These are phyloP conservation scores for Proisotoma minuta DNA, from an alignment of 2,888 invertebrate genomes.

Conservation along the genomic window DNA sequence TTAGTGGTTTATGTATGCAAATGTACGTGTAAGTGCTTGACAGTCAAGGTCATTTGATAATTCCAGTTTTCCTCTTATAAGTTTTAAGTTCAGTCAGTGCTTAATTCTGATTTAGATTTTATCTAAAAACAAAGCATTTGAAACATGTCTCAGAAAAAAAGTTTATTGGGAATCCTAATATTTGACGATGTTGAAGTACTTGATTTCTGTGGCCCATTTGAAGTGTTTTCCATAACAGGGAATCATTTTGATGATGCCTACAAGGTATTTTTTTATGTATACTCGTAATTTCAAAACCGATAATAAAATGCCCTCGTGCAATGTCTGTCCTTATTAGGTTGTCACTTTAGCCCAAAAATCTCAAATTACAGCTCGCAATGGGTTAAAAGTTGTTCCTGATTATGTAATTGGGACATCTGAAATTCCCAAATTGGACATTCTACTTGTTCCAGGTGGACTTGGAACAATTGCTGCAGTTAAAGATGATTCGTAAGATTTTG, in stretches of 20 bases:
- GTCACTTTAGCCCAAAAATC: slow-evolving; percentile 4
- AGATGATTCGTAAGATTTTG: slow-evolving; percentile 10
- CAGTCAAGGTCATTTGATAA: too few relatives aligned
- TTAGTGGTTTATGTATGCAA: too few relatives aligned
- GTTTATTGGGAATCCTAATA: slow-evolving; percentile 6
- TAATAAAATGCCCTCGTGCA: too few relatives aligned
- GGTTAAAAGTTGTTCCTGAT: slow-evolving; percentile 1
- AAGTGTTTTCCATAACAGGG: slow-evolving; percentile 12
- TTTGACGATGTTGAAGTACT: slow-evolving; percentile 14
- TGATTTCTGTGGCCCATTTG: slow-evolving; percentile 17
- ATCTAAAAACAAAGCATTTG: too few relatives aligned
- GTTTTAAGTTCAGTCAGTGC: too few relatives aligned
- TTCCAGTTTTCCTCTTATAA: too few relatives aligned
- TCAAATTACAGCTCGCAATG: slow-evolving; percentile 2
- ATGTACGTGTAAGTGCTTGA: too few relatives aligned
- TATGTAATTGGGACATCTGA: not conserved
- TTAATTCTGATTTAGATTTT: too few relatives aligned
- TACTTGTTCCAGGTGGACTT: slow-evolving; percentile 8
- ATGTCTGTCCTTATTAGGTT: not conserved
- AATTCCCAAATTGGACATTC: slow-evolving; percentile 8
- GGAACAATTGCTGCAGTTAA: slow-evolving; percentile 1
- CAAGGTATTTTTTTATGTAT: not conserved
- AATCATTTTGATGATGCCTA: not conserved
- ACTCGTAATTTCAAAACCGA: not conserved
- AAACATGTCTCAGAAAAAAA: too few relatives aligned